These are phyloP conservation scores for Porites rus DNA, from an alignment of 92 coral and sea anemone species.

Conservation along the genomic window DNA sequence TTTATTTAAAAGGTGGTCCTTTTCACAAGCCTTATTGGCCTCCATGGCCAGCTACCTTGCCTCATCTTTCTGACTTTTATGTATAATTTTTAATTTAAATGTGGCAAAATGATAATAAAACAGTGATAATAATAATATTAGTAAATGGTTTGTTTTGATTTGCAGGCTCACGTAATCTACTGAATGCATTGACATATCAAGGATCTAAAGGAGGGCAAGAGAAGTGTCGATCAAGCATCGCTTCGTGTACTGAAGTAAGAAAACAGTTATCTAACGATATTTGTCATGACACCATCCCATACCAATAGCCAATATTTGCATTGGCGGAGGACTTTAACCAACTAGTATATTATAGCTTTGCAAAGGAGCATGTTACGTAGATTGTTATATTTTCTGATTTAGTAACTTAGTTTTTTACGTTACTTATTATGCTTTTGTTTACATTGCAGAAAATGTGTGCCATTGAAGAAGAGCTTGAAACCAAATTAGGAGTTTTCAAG, in stretches of 20 bases:
- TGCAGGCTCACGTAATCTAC: conserved; percentile 87
- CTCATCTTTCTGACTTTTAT: too few relatives aligned
- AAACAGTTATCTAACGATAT: neutral
- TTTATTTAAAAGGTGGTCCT: too few relatives aligned
- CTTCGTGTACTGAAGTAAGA: conserved; percentile 85
- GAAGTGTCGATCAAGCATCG: conserved; percentile 87
- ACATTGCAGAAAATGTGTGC: conserved; percentile 89
- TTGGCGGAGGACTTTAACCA: too few relatives aligned
- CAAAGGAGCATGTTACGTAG: too few relatives aligned
- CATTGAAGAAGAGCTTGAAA: conserved; percentile 93
- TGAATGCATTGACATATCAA: conserved; percentile 84
- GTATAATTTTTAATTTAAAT: too few relatives aligned
- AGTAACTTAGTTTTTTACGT: too few relatives aligned
- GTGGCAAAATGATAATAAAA: neutral
- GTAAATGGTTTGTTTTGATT: neutral
- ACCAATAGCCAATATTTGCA: too few relatives aligned
- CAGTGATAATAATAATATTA: neutral
- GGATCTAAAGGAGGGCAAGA: conserved; percentile 96
- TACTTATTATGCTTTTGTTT: neutral
- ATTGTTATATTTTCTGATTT: too few relatives aligned
- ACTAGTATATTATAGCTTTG: too few relatives aligned
- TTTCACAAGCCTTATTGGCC: too few relatives aligned
- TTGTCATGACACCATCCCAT: neutral
- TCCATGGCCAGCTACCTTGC: too few relatives aligned
- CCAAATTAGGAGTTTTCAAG: conserved; percentile 90